Evolutionary conservation across 2,797 vertebrate genomes (phyloP).

Genomic region (Rhynchotus rufescens): DNA sequence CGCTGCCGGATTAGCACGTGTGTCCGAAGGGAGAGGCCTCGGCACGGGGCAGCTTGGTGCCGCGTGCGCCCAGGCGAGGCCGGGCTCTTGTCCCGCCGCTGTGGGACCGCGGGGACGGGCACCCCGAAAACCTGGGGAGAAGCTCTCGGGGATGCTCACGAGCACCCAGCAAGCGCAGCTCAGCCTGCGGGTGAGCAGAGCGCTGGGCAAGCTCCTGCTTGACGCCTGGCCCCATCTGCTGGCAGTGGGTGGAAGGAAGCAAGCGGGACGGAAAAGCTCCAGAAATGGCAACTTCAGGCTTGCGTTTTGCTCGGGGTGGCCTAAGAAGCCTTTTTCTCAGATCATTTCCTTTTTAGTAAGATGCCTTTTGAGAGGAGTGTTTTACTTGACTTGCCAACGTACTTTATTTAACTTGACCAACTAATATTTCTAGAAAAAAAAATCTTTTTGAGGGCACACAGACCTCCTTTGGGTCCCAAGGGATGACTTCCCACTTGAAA

Average conservation of each 20-base stretch:
- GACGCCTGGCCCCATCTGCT: constrained; percentile 57
- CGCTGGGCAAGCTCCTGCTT: not conserved
- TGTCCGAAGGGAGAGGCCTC: not conserved
- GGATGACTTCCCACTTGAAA: not conserved
- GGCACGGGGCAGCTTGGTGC: too few relatives aligned
- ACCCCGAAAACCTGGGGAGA: too few relatives aligned
- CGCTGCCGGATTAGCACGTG: not conserved
- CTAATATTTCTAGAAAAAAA: not conserved
- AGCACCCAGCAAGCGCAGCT: too few relatives aligned
- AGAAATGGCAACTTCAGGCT: not conserved
- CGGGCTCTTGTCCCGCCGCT: too few relatives aligned
- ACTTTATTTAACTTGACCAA: not conserved
- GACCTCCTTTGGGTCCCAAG: not conserved
- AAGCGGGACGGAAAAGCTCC: not conserved
- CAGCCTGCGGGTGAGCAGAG: not conserved
- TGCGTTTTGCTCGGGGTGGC: accelerated
- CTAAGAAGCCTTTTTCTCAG: not conserved
- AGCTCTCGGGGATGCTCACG: too few relatives aligned
- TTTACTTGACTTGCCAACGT: not conserved
- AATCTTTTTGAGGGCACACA: not conserved
- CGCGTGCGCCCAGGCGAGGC: not conserved
- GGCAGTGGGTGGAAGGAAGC: not conserved
- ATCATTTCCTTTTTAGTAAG: not conserved
- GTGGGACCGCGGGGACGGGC: too few relatives aligned
- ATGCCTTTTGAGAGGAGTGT: not conserved